Base-by-base conservation (phyloP, 1,140 invertebrate genomes). In the Lordiphosa collinella region DNA sequence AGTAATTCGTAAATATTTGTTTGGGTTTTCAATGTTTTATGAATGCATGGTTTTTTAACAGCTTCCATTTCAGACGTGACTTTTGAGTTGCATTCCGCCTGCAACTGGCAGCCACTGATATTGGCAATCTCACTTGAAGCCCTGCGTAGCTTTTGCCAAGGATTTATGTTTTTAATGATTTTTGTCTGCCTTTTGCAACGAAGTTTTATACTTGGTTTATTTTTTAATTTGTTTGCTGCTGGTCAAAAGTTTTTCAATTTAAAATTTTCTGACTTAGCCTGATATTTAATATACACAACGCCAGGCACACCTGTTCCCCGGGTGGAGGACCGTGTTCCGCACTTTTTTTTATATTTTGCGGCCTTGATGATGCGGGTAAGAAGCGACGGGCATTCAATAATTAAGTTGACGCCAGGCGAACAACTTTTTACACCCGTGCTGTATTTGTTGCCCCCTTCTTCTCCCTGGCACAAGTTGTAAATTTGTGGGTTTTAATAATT, bases 191-290 rank as follows among this genome's bases (percentile, higher is more conserved):
- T 14, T 14, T 14, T 40, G 36, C 29, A 29, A 58, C 25, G 37
- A 76, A 76, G 51, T 71, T 36, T 76, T 82, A 68, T 56, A 66
- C 65, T 58, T 79, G 70, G 67, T 69, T 68, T 68, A 61, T 68
- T 76, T 80, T 84, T 82, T 72, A 82, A 76, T 82, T 82, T 82
- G 61, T 71, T 55, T 44, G 37, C 25, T 46, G 54, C 54, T 61
- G 62, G 78, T 67, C 66, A 67, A 76, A 82, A 82, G 72, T 82
- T 82, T 82, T 82, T 82, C 76, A 82, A 82, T 82, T 82, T 82
- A 84, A 82, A 82, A 76, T 76, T 63, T 73, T 80, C 52, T 60
- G 48, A 54, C 58, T 60, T 62, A 75, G 71, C 76, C 62, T 60
- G 41, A 76, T 63, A 84, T 84, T 71, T 84, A 84, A 82, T 82